A percentile compares a stretch with the other conserved stretches of the same genome.
phyloP scores from a whole-genome alignment of 2,888 invertebrate species.

The Eueremaeus valkanovi region DNA sequence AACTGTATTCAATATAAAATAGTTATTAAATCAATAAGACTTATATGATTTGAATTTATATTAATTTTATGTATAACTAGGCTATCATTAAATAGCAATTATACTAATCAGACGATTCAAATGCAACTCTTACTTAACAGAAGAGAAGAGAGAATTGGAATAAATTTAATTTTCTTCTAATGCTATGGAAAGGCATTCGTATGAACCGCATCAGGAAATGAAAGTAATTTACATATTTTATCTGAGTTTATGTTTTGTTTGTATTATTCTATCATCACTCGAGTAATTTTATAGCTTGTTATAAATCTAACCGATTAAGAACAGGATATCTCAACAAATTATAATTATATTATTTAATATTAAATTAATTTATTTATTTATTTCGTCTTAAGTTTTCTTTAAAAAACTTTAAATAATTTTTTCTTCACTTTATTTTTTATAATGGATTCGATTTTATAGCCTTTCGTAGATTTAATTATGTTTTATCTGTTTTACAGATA shows the following conservation, averaged over 20 bases:
- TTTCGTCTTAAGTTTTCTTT: too few relatives aligned
- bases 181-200: not conserved
- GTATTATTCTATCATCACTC: slow-evolving; percentile 2
- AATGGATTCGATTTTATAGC: too few relatives aligned
- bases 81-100: slow-evolving; percentile 18
- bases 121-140: too few relatives aligned
- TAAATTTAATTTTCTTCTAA: not conserved
- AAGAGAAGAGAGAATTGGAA: not conserved
- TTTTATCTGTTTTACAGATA: too few relatives aligned
- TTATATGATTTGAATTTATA: slow-evolving; percentile 3
- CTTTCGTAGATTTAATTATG: too few relatives aligned
- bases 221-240: slow-evolving; percentile 36
- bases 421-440: too few relatives aligned
- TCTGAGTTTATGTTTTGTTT: slow-evolving; percentile 26
- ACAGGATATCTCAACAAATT: slow-evolving; percentile 33
- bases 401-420: too few relatives aligned
- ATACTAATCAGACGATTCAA: slow-evolving; percentile 24
- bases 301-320: slow-evolving; percentile 20
- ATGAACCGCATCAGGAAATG: slow-evolving; percentile 29
- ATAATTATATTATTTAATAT: slow-evolving; percentile 29
- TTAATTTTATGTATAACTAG: slow-evolving; percentile 28
- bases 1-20: not conserved
- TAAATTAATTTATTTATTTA: slow-evolving; percentile 34
- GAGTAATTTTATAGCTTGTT: slow-evolving; percentile 24
- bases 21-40: slow-evolving; percentile 5